phyloP scores from a whole-genome alignment of 2,888 invertebrate species.

The Caenorhabditis sp. region DNA sequence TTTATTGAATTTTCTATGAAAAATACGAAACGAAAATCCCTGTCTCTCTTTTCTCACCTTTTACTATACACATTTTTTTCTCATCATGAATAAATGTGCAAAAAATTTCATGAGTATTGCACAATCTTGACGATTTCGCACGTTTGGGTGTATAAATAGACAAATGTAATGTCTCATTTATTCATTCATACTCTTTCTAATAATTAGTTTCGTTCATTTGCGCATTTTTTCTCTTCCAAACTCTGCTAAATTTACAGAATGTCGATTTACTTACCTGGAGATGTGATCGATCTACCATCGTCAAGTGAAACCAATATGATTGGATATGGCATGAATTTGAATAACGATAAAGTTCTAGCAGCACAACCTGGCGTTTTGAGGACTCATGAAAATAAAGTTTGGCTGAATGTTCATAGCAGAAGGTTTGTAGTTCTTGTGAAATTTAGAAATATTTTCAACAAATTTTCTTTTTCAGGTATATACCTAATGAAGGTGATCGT shows the following conservation, averaged over 20 bases:
- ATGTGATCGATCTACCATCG: conserved; percentile 31
- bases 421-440: conserved; percentile 40
- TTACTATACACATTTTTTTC: no score
- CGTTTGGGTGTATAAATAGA: no score
- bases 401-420: conserved; percentile 55
- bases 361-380: conserved; percentile 48
- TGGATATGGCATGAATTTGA: conserved; percentile 54
- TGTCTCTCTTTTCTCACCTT: no score
- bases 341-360: conserved; percentile 25
- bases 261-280: conserved; percentile 37
- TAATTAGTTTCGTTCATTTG: no score
- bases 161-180: no score
- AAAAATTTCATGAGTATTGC: no score
- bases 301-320: conserved; percentile 32
- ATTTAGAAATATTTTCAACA: not conserved
- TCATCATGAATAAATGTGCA: no score
- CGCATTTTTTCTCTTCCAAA: not conserved
- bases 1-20: no score
- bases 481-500: conserved; percentile 64
- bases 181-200: no score
- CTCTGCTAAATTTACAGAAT: conserved; percentile 5
- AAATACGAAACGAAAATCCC: no score
- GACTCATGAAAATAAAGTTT: conserved; percentile 41
- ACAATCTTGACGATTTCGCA: no score
- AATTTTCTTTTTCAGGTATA: conserved; percentile 52